Percentiles rank a stretch among this genome's conserved stretches.
phyloP scores from a whole-genome alignment of 2,888 invertebrate species.

The Ophion ellenae region DNA sequence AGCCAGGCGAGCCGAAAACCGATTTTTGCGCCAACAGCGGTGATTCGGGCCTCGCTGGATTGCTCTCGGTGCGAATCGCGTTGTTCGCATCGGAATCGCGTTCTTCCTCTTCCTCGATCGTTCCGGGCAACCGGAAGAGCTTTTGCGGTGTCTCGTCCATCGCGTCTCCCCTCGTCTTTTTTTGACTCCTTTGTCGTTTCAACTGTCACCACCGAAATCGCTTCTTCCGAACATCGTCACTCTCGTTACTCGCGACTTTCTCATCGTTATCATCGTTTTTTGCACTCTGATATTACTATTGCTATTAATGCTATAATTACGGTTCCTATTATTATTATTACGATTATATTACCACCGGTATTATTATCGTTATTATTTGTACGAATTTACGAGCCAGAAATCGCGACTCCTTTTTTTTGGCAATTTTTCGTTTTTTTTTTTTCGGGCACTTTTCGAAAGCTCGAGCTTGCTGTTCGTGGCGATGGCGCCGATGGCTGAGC shows the following conservation, averaged over 20 bases:
- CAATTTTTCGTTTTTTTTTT: neutral
- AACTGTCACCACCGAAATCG: conserved; percentile 64
- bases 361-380: neutral
- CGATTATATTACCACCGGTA: neutral
- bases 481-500: conserved; percentile 32
- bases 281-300: neutral
- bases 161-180: conserved; percentile 13
- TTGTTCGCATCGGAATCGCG: conserved; percentile 70
- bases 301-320: neutral
- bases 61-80: conserved; percentile 57
- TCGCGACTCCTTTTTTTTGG: conserved; percentile 13
- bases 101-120: conserved; percentile 80
- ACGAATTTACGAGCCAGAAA: neutral
- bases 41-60: conserved; percentile 75
- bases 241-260: conserved; percentile 59
- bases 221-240: conserved; percentile 62
- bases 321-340: neutral
- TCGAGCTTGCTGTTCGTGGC: conserved; percentile 1
- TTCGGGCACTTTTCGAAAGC: neutral
- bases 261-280: conserved; percentile 47
- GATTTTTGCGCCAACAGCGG: conserved; percentile 74
- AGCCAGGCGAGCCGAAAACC: conserved; percentile 61
- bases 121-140: conserved; percentile 80
- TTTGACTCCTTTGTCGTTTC: conserved; percentile 37
- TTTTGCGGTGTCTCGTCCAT: conserved; percentile 80